Percentiles rank a stretch among this genome's conserved stretches.
These are phyloP conservation scores for Camptogramma bilineatum DNA, from an alignment of 2,888 invertebrate genomes.

Conservation along the genomic window DNA sequence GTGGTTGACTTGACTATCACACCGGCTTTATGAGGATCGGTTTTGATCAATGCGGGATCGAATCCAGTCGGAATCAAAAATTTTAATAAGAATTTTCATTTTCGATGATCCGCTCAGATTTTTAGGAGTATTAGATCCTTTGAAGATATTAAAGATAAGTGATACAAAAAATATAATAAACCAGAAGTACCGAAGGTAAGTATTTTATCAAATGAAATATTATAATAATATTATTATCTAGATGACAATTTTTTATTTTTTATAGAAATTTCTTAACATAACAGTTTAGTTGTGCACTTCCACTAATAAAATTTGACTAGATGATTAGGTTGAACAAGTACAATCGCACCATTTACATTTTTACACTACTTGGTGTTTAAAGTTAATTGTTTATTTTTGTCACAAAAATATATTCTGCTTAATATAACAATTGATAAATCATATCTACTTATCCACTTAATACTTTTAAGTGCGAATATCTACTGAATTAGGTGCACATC, in stretches of 20 bases:
- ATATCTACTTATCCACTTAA: conserved; percentile 39
- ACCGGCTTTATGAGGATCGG: too few relatives aligned
- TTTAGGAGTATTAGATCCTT: neutral
- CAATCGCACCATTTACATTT: conserved; percentile 28
- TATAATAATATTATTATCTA: neutral
- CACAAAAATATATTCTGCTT: conserved; percentile 60
- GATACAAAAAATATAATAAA: neutral
- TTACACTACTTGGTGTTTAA: conserved; percentile 39
- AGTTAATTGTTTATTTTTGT: conserved; percentile 39
- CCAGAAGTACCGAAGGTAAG: neutral
- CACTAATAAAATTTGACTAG: conserved; percentile 26
- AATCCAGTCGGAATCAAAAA: too few relatives aligned
- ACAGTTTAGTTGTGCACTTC: conserved; percentile 33
- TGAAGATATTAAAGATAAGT: neutral
- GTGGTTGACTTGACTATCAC: too few relatives aligned
- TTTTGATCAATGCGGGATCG: too few relatives aligned
- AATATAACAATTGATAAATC: conserved; percentile 44
- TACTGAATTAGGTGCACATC: conserved; percentile 34
- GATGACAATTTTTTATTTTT: neutral
- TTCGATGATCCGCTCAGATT: too few relatives aligned
- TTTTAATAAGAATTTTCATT: too few relatives aligned
- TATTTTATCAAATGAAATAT: neutral
- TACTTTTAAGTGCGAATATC: conserved; percentile 26
- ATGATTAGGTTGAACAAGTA: conserved; percentile 29
- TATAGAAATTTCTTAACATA: neutral